These are phyloP conservation scores for Pammene fasciana DNA, from an alignment of 2,888 invertebrate species.

Conservation along the genomic window DNA sequence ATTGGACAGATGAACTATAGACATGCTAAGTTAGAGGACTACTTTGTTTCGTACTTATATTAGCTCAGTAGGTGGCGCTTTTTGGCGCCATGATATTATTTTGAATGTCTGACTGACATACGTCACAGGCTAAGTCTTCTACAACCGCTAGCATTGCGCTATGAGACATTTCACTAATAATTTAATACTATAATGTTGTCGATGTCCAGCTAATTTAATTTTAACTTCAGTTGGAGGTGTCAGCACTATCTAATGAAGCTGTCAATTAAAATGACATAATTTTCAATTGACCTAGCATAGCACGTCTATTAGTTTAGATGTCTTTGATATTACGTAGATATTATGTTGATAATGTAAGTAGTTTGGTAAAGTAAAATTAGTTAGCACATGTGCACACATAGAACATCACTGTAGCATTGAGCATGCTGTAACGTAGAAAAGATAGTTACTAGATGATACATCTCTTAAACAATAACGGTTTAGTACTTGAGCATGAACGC, in stretches of 20 bases:
- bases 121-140: too few relatives aligned
- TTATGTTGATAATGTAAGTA: constrained; percentile 33
- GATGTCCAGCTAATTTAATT: too few relatives aligned
- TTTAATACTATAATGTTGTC: too few relatives aligned
- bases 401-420: constrained; percentile 2
- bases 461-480: constrained; percentile 7
- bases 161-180: too few relatives aligned
- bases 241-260: too few relatives aligned
- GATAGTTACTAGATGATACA: not conserved
- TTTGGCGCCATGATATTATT: not conserved
- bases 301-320: constrained; percentile 11
- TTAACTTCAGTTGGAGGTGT: too few relatives aligned
- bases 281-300: not conserved
- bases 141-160: too few relatives aligned
- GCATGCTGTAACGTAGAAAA: constrained; percentile 26
- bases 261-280: not conserved
- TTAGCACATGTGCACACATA: constrained; percentile 16
- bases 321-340: constrained; percentile 2
- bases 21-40: not conserved
- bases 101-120: too few relatives aligned
- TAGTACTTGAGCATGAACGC: constrained; percentile 18
- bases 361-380: constrained; percentile 26
- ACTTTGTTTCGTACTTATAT: not conserved
- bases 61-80: not conserved
- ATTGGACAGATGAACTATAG: not conserved